Conservation (phyloP, 2,797 vertebrate species). For the Gobionotothen gibberifrons region DNA sequence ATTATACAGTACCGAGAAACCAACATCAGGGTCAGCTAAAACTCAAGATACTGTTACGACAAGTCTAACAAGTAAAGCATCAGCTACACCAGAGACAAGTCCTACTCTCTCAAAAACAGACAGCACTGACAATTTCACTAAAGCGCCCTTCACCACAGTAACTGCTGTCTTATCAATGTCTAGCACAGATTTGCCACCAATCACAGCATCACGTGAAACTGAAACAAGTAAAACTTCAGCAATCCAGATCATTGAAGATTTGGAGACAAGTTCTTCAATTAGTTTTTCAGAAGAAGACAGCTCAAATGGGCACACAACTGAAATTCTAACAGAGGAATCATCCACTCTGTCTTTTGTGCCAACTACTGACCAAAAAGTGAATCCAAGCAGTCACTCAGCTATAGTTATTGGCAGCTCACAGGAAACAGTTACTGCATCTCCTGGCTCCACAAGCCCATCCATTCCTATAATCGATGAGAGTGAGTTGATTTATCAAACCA, state of each 20-base stretch:
- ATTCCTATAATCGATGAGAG: conserved; percentile 36
- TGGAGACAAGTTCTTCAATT: conserved; percentile 7
- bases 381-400: conserved; percentile 4
- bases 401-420: conserved; percentile 38
- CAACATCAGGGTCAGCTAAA: not conserved
- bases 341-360: conserved; percentile 10
- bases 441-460: not conserved
- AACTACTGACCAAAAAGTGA: conserved; percentile 9
- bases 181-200: not conserved
- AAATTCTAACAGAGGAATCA: conserved; percentile 29
- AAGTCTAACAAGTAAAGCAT: not conserved
- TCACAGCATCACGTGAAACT: not conserved
- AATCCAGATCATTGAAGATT: conserved; percentile 25
- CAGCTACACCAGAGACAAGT: not conserved
- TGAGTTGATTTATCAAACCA: conserved; percentile 9
- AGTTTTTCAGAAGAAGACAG: not conserved
- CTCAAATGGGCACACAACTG: conserved; percentile 26
- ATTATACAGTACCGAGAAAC: conserved; percentile 24
- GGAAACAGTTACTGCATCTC: not conserved
- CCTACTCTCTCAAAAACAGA: not conserved
- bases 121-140: not conserved
- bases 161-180: not conserved
- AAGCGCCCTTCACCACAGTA: not conserved
- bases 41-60: not conserved
- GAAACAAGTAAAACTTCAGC: not conserved